Evolutionary conservation across 2,888 invertebrate genomes (phyloP), one percentile per base, ranked within the genome.

Genomic region (Drosophila sordidapex): DNA sequence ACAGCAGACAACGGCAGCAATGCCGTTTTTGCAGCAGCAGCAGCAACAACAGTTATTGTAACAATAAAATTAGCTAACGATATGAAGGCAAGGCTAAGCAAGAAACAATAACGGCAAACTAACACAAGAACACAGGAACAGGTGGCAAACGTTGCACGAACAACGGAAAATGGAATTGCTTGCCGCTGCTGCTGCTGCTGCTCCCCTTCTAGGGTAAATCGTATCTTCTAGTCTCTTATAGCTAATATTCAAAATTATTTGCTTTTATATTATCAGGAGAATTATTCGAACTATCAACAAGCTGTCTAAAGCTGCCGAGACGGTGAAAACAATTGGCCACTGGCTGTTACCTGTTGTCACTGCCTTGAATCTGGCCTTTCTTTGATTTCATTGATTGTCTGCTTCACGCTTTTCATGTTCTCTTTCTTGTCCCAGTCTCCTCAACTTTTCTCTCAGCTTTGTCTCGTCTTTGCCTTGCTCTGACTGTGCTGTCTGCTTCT

Each of bases 21-120:
- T 83, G 63, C 77, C 66, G 77, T 73, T 76, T 83, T 81, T 78
- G 76, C 73, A 74, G 71, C 70, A 36, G 21, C 87, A 54, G 68
- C 74, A 75, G 63, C 83, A 86, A 82, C 84, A 89, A 89, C 87
- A 89, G 87, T 87, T 87, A 87, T 82, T 87, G 87, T 89, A 87
- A 87, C 89, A 87, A 87, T 87, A 87, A 87, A 87, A 87, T 87
- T 87, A 87, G 87, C 87, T 87, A 89, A 87, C 87, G 89, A 87
- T 89, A 87, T 89, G 82, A 87, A 89, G 89, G 77, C 70, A 74
- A 77, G 76, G 82, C 84, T 74, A 82, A 72, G 68, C 77, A 66
- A 73, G 87, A 85, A 87, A 89, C 85, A 87, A 89, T 89, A 89
- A 86, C 87, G 89, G 86, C 82, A 89, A 82, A 87, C 85, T 74